A percentile compares a stretch with the other conserved stretches of the same genome.
Conservation (phyloP, 2,888 invertebrate species). For the Lithophane leautieri region DNA sequence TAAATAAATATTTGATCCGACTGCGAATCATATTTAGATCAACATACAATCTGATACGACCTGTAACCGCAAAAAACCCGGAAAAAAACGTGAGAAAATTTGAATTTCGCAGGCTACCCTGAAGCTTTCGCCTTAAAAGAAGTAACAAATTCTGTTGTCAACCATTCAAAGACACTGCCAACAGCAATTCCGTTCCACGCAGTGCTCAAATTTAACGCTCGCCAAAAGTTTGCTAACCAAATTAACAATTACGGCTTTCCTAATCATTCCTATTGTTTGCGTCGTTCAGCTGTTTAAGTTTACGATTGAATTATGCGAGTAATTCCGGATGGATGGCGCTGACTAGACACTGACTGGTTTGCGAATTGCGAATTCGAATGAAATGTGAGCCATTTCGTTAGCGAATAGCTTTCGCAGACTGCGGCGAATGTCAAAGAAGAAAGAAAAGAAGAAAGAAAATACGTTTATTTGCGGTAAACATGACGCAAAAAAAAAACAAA, state of each 20-base stretch:
- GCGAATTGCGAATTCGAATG: slow-evolving; percentile 66
- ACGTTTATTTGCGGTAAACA: no score
- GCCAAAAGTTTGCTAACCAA: slow-evolving; percentile 61
- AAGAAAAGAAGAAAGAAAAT: no score
- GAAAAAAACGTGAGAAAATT: no score
- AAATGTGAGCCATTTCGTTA: slow-evolving; percentile 72
- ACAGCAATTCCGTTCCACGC: slow-evolving; percentile 45
- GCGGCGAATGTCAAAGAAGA: no score
- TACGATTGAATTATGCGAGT: slow-evolving; percentile 71
- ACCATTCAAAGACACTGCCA: slow-evolving; percentile 38
- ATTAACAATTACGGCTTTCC: slow-evolving; percentile 66
- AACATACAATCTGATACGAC: no score
- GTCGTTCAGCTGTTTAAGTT: slow-evolving; percentile 62
- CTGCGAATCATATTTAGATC: no score
- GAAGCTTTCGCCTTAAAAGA: not conserved
- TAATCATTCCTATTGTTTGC: slow-evolving; percentile 64
- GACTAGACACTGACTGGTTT: slow-evolving; percentile 60
- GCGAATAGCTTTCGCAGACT: slow-evolving; percentile 62
- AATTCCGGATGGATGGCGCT: slow-evolving; percentile 60
- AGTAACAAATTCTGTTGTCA: slow-evolving; percentile 24
- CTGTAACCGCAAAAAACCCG: no score
- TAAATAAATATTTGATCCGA: no score
- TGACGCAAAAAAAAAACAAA: no score
- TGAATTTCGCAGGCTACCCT: no score
- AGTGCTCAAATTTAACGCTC: slow-evolving; percentile 52